phyloP scores from a whole-genome alignment of 1,140 invertebrate species.

The Pseudomyrmex flavicornis region DNA sequence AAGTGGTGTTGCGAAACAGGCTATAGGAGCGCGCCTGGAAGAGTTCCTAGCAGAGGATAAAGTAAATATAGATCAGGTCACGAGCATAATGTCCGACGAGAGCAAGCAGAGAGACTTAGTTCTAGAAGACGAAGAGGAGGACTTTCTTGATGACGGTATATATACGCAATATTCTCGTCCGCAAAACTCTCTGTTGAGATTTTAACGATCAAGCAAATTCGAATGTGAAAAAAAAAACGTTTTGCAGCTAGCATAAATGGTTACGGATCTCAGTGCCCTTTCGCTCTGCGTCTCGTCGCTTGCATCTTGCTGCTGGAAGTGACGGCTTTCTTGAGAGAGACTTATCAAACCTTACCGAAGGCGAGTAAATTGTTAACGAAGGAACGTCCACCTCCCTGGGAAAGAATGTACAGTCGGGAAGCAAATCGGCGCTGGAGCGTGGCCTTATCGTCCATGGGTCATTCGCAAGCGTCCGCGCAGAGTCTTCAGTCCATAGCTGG shows the following conservation, averaged over 20 bases:
- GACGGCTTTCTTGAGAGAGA: slow-evolving; percentile 98
- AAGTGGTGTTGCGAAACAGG: slow-evolving; percentile 83
- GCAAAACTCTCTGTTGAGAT: background rate
- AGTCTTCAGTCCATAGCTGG: slow-evolving; percentile 95
- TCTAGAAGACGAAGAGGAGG: slow-evolving; percentile 98
- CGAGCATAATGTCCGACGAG: slow-evolving; percentile 92
- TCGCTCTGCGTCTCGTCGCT: slow-evolving; percentile 95
- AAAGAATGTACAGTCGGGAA: slow-evolving; percentile 91
- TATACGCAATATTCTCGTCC: background rate
- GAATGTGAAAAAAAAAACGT: slow-evolving; percentile 13
- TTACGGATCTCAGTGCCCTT: slow-evolving; percentile 94
- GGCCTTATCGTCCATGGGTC: slow-evolving; percentile 96
- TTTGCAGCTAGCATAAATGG: slow-evolving; percentile 93
- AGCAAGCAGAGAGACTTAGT: slow-evolving; percentile 93
- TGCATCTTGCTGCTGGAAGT: slow-evolving; percentile 98
- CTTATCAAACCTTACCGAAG: slow-evolving; percentile 93
- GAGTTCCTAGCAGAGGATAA: slow-evolving; percentile 92
- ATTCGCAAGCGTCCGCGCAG: slow-evolving; percentile 95
- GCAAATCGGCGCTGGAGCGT: slow-evolving; percentile 95
- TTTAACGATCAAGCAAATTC: background rate
- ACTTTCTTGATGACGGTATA: slow-evolving; percentile 98
- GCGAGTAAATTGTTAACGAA: slow-evolving; percentile 89
- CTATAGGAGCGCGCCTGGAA: slow-evolving; percentile 94
- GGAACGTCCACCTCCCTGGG: slow-evolving; percentile 91
- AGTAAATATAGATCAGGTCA: slow-evolving; percentile 89